Percentiles rank a stretch among this genome's conserved stretches.
phyloP scores from a whole-genome alignment of 2,888 invertebrate species.

The Noctua janthe region DNA sequence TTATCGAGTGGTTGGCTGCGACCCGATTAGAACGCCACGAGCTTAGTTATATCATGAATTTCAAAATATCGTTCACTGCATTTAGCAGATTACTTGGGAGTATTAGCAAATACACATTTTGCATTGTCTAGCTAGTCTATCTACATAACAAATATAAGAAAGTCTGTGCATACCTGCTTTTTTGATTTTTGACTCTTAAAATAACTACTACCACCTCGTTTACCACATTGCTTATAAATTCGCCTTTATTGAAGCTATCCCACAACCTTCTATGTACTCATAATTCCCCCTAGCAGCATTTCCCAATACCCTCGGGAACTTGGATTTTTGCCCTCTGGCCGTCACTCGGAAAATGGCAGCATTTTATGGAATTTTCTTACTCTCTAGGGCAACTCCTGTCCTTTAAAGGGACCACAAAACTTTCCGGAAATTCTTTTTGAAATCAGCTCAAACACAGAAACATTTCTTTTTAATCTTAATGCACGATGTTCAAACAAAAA shows the following conservation, averaged over 20 bases:
- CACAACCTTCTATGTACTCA: not conserved
- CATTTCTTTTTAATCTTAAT: slow-evolving; percentile 58
- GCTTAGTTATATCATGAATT: slow-evolving; percentile 18
- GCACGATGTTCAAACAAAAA: slow-evolving; percentile 53
- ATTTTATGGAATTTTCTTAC: slow-evolving; percentile 23
- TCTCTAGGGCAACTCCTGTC: not conserved
- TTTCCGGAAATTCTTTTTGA: slow-evolving; percentile 27
- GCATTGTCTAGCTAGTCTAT: not conserved
- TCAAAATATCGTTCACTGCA: not conserved
- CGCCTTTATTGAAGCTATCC: not conserved
- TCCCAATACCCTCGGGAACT: slow-evolving; percentile 23
- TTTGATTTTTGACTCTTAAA: not conserved
- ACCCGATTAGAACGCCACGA: slow-evolving; percentile 34
- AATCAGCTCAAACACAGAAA: slow-evolving; percentile 42
- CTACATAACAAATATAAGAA: not conserved
- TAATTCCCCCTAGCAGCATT: slow-evolving; percentile 14
- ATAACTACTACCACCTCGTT: not conserved
- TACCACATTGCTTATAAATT: not conserved
- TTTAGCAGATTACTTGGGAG: not conserved
- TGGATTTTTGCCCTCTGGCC: slow-evolving; percentile 5
- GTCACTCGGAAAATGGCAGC: slow-evolving; percentile 11
- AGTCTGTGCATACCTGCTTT: not conserved
- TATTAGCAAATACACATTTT: not conserved
- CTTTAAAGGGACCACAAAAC: slow-evolving; percentile 1
- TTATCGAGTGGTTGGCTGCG: slow-evolving; percentile 46